Evolutionary conservation across 2,113 vertebrate species (phyloP), one percentile per base, ranked within the genome.

Genomic region (Coracopsis vasa): DNA sequence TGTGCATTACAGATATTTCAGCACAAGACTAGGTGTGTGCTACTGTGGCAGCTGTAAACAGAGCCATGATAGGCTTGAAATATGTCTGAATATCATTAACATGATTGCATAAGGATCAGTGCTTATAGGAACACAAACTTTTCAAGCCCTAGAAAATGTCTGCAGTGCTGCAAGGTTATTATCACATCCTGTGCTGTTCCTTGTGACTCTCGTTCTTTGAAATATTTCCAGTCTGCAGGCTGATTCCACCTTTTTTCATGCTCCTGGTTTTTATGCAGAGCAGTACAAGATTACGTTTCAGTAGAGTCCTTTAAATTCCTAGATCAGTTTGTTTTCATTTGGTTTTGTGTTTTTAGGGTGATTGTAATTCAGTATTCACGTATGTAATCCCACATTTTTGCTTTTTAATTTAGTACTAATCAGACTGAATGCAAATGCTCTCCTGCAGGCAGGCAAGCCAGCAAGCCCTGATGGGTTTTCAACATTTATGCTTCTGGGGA

Each of bases 391-490:
- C 50, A 48, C 15, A 60, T 94, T 80, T 78, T 61, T 45, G 53
- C 51, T 71, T 93, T 73, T 69, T 42, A 69, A 91, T 97, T 96
- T 53, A 29, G n/a, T 90, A 39, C 77, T 56, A 27, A 50, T n/a
- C 67, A 94, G 35, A 37, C 79, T 86, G 62, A 71, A 91, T 91
- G 90, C 54, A 58, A 88, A 19, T 39, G 16, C 82, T 96, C 66
- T 87, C 12, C 73, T 54, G 48, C 37, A 92, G 74, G 92, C 86
- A 94, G 79, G 86, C 71, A 87, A 83, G 45, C 72, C 79, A 64
- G 56, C 47, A 72, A 62, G 17, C 42, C 51, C 25, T 97, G 92
- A 48, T 90, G 84, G 73, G 88, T 95, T 88, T 90, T 69, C 94
- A 80, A 31, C 72, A 60, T 89, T 94, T 96, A 27, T 92, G 70